Conservation (phyloP, 2,113 vertebrate species). For the Myodes glareolus region DNA sequence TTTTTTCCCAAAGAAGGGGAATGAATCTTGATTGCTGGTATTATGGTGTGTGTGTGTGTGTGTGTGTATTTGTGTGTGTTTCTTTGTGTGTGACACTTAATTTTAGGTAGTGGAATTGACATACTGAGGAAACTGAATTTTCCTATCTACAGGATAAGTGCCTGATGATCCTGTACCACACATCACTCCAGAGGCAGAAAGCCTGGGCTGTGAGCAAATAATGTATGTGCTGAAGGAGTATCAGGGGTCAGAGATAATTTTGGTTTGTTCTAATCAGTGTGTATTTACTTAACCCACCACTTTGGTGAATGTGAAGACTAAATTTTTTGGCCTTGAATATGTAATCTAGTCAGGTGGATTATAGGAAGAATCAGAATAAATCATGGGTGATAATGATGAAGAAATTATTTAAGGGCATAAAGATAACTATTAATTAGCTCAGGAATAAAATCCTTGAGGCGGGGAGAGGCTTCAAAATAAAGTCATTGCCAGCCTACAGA, state of each 20-base stretch:
- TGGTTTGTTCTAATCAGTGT: neutral
- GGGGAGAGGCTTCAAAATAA: neutral
- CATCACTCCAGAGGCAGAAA: no score
- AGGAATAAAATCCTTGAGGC: neutral
- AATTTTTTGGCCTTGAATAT: conserved; percentile 23
- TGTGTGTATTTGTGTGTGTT: no score
- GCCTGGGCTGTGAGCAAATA: no score
- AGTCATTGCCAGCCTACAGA: no score
- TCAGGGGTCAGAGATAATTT: neutral
- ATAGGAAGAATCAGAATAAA: neutral
- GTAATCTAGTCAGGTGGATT: neutral
- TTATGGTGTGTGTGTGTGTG: no score
- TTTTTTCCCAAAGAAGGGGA: conserved; percentile 29
- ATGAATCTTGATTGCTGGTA: no score
- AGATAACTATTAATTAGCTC: neutral
- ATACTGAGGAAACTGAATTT: no score
- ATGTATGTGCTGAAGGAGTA: no score
- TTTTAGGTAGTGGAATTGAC: no score
- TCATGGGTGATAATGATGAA: neutral
- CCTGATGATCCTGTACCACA: no score
- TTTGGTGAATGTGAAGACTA: neutral
- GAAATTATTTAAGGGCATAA: neutral
- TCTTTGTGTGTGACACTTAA: no score
- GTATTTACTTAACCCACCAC: neutral
- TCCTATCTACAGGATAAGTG: no score